Conservation (phyloP, 2,797 vertebrate species). For the Sebastes ruberrimus region DNA sequence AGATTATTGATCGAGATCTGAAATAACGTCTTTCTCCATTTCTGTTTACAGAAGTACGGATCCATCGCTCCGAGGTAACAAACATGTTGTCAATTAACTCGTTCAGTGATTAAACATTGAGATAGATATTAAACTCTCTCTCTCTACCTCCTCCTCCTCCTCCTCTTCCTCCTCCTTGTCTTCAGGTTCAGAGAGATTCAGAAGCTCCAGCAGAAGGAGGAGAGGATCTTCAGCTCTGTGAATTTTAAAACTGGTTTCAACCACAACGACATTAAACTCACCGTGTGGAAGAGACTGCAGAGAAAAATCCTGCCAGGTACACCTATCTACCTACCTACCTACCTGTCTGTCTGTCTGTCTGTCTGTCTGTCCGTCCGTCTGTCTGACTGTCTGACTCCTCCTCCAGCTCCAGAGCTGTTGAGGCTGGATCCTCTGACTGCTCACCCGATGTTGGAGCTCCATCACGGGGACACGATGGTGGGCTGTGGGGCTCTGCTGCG, state of each 20-base stretch:
- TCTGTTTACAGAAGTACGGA: conserved; percentile 81
- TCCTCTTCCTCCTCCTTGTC: background rate
- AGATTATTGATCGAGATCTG: background rate
- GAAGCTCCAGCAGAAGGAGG: conserved; percentile 67
- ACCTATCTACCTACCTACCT: background rate
- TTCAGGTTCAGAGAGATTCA: conserved; percentile 70
- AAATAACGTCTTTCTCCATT: background rate
- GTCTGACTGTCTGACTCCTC: background rate
- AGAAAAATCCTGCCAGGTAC: conserved; percentile 85
- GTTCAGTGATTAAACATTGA: background rate
- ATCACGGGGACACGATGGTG: conserved; percentile 79
- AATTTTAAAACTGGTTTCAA: conserved; percentile 87
- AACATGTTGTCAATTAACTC: background rate
- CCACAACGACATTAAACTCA: conserved; percentile 87
- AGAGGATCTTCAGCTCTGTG: conserved; percentile 80
- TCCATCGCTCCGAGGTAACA: conserved; percentile 79
- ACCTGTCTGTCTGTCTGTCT: no score
- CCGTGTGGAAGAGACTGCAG: conserved; percentile 87
- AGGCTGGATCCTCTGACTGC: conserved; percentile 85
- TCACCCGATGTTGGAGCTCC: conserved; percentile 85
- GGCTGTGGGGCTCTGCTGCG: conserved; percentile 77
- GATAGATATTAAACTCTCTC: background rate
- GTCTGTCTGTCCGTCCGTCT: no score
- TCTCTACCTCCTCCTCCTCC: no score
- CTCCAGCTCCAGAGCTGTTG: conserved; percentile 80